Percentiles rank a stretch among this genome's conserved stretches.
Evolutionary conservation across 1,140 invertebrate genomes (phyloP).

Genomic region (Orius insidiosus): DNA sequence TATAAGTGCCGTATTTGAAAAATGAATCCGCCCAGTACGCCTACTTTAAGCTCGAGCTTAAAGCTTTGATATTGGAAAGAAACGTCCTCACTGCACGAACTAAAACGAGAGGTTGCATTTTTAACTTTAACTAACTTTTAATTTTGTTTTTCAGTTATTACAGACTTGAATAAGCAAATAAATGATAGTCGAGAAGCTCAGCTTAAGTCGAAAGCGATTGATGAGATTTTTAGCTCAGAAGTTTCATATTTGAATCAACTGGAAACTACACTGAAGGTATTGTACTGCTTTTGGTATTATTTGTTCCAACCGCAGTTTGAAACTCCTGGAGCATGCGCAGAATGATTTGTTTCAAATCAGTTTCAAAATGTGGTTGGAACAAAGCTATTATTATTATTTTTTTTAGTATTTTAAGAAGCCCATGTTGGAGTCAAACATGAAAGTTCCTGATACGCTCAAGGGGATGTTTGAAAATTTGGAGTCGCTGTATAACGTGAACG

Average conservation of each 20-base stretch:
- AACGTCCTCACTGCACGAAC: slow-evolving; percentile 43
- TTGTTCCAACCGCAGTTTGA: too few relatives aligned
- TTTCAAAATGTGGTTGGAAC: too few relatives aligned
- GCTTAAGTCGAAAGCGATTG: slow-evolving; percentile 34
- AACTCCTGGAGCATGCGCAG: too few relatives aligned
- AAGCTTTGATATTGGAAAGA: slow-evolving; percentile 36
- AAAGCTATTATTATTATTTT: too few relatives aligned
- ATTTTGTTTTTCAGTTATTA: slow-evolving; percentile 27
- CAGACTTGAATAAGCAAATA: slow-evolving; percentile 30
- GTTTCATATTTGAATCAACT: slow-evolving; percentile 48
- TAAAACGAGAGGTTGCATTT: slow-evolving; percentile 32
- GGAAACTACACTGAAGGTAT: slow-evolving; percentile 43
- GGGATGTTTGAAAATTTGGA: slow-evolving; percentile 52
- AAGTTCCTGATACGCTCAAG: slow-evolving; percentile 35
- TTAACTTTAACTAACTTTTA: background rate
- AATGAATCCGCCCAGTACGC: slow-evolving; percentile 20
- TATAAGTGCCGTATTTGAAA: too few relatives aligned
- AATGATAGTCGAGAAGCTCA: slow-evolving; percentile 27
- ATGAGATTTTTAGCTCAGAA: slow-evolving; percentile 56
- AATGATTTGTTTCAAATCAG: too few relatives aligned
- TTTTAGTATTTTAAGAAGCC: slow-evolving; percentile 48
- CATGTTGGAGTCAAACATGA: slow-evolving; percentile 35
- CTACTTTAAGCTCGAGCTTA: slow-evolving; percentile 38
- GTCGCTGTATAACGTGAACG: slow-evolving; percentile 52
- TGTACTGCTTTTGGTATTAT: slow-evolving; percentile 13